Evolutionary conservation across 2,888 invertebrate genomes (phyloP), one percentile per base, ranked within the genome.

Genomic region (Drosophila nigricruria): DNA sequence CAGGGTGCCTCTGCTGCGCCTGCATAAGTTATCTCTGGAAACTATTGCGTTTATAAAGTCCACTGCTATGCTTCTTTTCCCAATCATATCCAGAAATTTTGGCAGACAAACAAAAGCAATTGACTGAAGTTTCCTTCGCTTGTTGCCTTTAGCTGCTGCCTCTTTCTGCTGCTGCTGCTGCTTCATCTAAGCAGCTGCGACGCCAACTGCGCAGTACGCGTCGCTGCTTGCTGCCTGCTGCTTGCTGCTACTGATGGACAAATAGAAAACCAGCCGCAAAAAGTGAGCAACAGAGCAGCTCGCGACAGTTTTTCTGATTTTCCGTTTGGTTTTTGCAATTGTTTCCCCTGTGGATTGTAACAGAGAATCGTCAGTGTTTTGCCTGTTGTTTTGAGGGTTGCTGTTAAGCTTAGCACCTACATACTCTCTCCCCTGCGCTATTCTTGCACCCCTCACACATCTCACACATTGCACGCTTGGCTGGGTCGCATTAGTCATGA

Each of bases 291-390:
- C 71, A 81, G 73, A 76, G 81, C 81, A 81, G 70, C 64, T 52
- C 66, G 68, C 79, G 81, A 77, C 84, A 81, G 84, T 87, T 81
- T 81, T 87, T 89, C 74, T 81, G 81, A 78, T 80, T 69, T 77
- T 71, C 58, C 56, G 66, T 32, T 64, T 47, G 34, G 20, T 47
- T 61, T 68, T 69, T 78, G 81, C 72, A 84, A 80, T 89, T 89
- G 69, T 81, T 84, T 87, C 88, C 89, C 89, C 89, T 73, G 70
- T n/a, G 40, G 56, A 56, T 16, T 59, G n/a, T 42, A 30, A 23
- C 54, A 40, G 52, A 12, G 40, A 12, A 23, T 16, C 23, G 20
- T 52, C 72, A 53, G 64, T 30, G 52, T 9, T 34, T 18, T 42
- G 20, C n/a, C 57, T 42, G 49, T 47, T 54, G 23, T 30, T 59